Conservation (phyloP, 1,140 invertebrate species). For the Lepidurus arcticus region DNA sequence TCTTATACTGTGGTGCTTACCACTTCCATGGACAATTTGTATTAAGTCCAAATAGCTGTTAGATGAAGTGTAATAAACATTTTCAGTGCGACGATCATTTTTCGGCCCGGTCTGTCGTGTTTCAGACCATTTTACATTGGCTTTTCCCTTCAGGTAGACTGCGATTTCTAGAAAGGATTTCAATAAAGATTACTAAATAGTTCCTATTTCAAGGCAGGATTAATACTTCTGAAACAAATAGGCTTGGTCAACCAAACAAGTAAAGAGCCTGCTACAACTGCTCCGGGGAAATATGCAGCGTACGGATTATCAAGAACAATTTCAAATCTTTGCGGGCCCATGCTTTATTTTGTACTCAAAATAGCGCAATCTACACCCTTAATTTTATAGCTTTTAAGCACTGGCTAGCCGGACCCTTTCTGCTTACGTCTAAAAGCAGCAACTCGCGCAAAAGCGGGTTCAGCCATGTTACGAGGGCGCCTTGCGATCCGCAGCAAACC, state of each 20-base stretch:
- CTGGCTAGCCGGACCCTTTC: no score
- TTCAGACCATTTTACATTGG: neutral
- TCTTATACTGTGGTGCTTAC: neutral
- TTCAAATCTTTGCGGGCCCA: constrained; percentile 23
- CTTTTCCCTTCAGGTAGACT: neutral
- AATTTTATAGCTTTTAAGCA: no score
- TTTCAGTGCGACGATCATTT: neutral
- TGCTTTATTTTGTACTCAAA: neutral
- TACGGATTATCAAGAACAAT: constrained; percentile 17
- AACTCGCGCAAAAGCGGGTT: no score
- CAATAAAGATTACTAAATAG: neutral
- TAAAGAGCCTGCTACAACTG: neutral
- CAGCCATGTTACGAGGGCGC: no score
- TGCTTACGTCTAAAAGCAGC: no score
- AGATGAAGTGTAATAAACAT: neutral
- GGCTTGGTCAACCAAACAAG: neutral
- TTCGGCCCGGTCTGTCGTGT: neutral
- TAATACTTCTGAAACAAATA: constrained; percentile 23
- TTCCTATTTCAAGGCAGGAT: neutral
- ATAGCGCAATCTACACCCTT: no score
- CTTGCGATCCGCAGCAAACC: no score
- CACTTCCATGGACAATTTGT: neutral
- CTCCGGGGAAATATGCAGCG: neutral
- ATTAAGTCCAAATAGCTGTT: neutral
- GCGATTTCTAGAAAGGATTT: neutral